These are phyloP conservation scores for Oscheius myriophilus DNA, from an alignment of 2,888 invertebrate genomes.

Conservation along the genomic window DNA sequence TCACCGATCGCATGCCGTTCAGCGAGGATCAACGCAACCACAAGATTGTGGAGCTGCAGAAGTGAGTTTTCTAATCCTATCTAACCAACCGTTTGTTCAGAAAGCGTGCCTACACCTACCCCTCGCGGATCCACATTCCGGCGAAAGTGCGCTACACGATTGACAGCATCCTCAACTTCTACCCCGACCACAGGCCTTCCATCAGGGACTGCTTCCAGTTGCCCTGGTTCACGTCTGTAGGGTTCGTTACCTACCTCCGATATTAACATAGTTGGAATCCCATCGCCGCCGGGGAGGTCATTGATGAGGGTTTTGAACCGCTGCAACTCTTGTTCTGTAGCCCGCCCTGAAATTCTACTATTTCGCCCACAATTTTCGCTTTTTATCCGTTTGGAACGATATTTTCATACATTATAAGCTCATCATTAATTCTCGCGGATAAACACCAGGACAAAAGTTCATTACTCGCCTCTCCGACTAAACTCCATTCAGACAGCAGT, in stretches of 20 bases:
- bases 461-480: too few relatives aligned
- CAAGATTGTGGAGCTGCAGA: slow-evolving; percentile 58
- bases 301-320: slow-evolving; percentile 11
- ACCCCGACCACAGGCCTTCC: slow-evolving; percentile 19
- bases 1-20: slow-evolving; percentile 74
- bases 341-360: slow-evolving; percentile 3
- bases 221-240: slow-evolving; percentile 14
- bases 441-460: too few relatives aligned
- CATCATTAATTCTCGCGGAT: too few relatives aligned
- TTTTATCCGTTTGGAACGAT: too few relatives aligned
- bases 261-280: background rate
- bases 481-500: too few relatives aligned
- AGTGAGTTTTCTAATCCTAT: slow-evolving; percentile 28
- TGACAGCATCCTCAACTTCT: slow-evolving; percentile 30
- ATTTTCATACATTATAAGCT: too few relatives aligned
- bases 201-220: background rate
- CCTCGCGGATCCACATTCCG: slow-evolving; percentile 22
- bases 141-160: slow-evolving; percentile 26
- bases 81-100: slow-evolving; percentile 7
- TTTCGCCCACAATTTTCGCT: too few relatives aligned
- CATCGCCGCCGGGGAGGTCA: background rate
- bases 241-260: slow-evolving; percentile 17
- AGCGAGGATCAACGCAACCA: slow-evolving; percentile 71
- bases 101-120: slow-evolving; percentile 27
- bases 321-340: slow-evolving; percentile 18